phyloP scores from a whole-genome alignment of 2,797 vertebrate species.

The Xenops minutus region DNA sequence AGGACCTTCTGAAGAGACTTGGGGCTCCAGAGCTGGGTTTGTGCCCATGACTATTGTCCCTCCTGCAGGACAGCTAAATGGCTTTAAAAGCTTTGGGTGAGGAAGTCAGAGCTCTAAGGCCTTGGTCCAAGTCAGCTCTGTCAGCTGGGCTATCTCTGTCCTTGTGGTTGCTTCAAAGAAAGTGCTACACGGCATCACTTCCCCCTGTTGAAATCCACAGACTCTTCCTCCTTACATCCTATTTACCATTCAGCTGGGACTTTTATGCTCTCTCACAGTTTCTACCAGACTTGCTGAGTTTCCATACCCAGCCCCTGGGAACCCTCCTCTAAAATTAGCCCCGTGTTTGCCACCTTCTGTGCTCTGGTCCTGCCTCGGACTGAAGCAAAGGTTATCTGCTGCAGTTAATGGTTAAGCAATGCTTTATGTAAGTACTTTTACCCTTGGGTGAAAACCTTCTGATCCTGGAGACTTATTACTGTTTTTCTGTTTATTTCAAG shows the following conservation, averaged over 20 bases:
- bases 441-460: slow-evolving; percentile 13
- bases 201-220: neutral
- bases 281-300: neutral
- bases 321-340: neutral
- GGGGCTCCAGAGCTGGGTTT: neutral
- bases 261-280: neutral
- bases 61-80: neutral
- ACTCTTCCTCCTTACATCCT: neutral
- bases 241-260: neutral
- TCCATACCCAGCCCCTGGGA: neutral
- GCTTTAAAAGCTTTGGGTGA: neutral
- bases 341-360: neutral
- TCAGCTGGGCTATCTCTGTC: neutral
- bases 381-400: slow-evolving; percentile 42
- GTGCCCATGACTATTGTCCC: neutral
- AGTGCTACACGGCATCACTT: neutral
- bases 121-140: neutral
- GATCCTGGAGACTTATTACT: neutral
- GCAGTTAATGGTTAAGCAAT: slow-evolving; percentile 54
- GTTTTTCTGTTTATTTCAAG: neutral
- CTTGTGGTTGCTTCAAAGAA: neutral
- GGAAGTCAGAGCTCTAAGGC: neutral
- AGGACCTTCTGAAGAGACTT: neutral
- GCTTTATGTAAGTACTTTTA: slow-evolving; percentile 8
- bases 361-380: neutral